Evolutionary conservation across 64 coral and sea anemone genomes (phyloP), one percentile per base, ranked within the genome.

Genomic region (Orbicella faveolata): DNA sequence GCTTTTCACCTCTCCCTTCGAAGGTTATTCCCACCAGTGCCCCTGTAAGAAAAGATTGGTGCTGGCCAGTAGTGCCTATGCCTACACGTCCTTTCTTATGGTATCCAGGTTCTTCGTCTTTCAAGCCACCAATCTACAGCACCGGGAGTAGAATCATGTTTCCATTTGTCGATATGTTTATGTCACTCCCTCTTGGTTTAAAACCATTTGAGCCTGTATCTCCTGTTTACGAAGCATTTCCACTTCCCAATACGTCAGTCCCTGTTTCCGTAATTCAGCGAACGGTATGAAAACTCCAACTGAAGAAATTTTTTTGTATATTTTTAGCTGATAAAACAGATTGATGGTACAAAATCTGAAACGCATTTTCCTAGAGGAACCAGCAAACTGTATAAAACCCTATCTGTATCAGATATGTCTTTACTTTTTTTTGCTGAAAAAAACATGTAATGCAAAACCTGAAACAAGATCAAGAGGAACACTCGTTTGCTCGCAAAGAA

Each of bases 241-340:
- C n/a, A 34, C 26, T 21, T 25, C 30, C 10, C 25, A 48, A 18
- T 53, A 44, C 36, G 41, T 78, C 75, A n/a, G 52, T 78, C 19
- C 75, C 75, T 21, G 75, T 78, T 78, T 78, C 75, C 10, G 75
- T 78, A 51, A 78, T 78, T 51, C 36, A 78, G 41, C 35, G 41
- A 23, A 44, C 75, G 4, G 41, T 23, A 6, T 78, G 20, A 78
- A 23, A 26, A 57, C 51, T 26, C 4, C 8, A 11, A 9, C 25
- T 6, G 21, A 11, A 26, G 67, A 70, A 0, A 26, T 23, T 25
- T 26, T n/a, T 26, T 11, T 26, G n/a, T 7, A 67, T n/a, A 11
- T 26, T 70, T 23, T 70, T 25, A 25, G 10, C n/a, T n/a, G 67
- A 25, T 5, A 48, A 26, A 70, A 10, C 10, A 70, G 25, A 10